Base-by-base conservation (phyloP, 1,140 invertebrate genomes). In the Uloborus diversus region DNA sequence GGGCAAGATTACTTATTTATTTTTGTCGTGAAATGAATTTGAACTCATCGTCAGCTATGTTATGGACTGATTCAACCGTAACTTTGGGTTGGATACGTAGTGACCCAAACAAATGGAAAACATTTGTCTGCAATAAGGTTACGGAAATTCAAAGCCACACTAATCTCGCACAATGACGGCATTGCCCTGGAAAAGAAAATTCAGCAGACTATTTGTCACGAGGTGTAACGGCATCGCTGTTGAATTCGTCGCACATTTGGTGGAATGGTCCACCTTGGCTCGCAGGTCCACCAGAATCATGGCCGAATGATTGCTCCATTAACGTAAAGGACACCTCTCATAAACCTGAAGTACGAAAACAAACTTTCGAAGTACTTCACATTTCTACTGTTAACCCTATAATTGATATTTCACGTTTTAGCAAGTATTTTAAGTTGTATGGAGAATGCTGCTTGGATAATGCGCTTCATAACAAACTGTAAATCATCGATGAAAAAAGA, bases 61-160 rank as follows among this genome's bases (percentile, higher is more conserved):
- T 76, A 25, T 64, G 59, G 27, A 76, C 27, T 3, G 57, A 76
- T 23, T 76, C 37, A 27, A 1, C 13, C 32, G 47, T 76, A 3
- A 23, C 42, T 2, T 32, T 76, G 11, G n/a, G 71, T 35, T 76
- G 71, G 57, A 76, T 76, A 37, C 37, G 30, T 2, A 32, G 59
- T 33, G 17, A 76, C 37, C 42, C 59, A 4, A 65, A 35, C 30
- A 51, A 25, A 25, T 76, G 37, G 71, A 64, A 64, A 33, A 62
- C 59, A 35, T 64, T 76, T 37, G 59, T 76, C 3, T 64, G 42
- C 20, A 66, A 42, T 42, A 56, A 51, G 4, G 5, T 53, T 27
- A 61, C 56, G 7, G 70, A 75, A 62, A 62, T 75, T 49, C 0
- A 47, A 23, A 30, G 9, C 0, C n/a, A 57, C 20, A 47, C 62